Evolutionary conservation across 2,888 invertebrate species (phyloP).

Genomic region (Meiosimyza platycephala): DNA sequence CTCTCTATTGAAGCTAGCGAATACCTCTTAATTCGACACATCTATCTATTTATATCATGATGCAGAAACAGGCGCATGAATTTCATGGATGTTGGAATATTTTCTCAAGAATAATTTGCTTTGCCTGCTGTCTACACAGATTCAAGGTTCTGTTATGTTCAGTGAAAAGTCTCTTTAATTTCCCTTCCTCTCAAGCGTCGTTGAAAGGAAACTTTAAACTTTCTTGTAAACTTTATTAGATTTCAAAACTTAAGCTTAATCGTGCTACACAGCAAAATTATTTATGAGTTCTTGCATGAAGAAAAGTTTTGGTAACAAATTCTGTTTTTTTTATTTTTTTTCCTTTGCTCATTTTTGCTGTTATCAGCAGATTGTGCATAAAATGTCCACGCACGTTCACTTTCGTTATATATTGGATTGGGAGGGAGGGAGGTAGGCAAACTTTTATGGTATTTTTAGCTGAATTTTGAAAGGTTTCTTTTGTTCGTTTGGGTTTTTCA

Average conservation of each 20-base stretch:
- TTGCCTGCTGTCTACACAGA: too few relatives aligned
- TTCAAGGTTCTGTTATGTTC: background rate
- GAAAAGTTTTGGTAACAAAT: constrained; percentile 9
- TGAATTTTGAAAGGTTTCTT: too few relatives aligned
- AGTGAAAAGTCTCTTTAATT: background rate
- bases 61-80: too few relatives aligned
- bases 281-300: constrained; percentile 9
- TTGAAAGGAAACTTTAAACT: constrained; percentile 11
- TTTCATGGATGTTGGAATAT: too few relatives aligned
- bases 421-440: too few relatives aligned
- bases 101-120: too few relatives aligned
- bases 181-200: constrained; percentile 1
- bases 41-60: too few relatives aligned
- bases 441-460: too few relatives aligned
- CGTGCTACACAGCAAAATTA: constrained; percentile 33
- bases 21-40: too few relatives aligned
- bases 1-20: too few relatives aligned
- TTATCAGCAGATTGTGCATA: constrained; percentile 7
- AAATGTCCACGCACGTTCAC: background rate
- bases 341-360: background rate
- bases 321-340: background rate
- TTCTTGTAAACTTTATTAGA: constrained; percentile 37
- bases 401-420: too few relatives aligned
- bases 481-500: too few relatives aligned
- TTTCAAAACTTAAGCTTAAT: constrained; percentile 39